phyloP scores from a whole-genome alignment of 2,888 invertebrate genomes.

The Monopis laevigella region DNA sequence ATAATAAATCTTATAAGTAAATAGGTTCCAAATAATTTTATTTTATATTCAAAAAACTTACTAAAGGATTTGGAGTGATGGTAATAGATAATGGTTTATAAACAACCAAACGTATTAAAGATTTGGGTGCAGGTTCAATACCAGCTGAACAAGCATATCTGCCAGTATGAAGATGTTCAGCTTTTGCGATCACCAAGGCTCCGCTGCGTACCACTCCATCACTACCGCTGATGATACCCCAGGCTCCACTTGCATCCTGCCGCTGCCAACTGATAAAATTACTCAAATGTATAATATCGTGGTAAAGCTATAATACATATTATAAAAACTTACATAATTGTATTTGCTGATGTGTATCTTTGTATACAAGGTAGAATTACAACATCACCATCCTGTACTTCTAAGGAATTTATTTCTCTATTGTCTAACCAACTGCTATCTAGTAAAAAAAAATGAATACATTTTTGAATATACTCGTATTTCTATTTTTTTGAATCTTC shows the following conservation, averaged over 20 bases:
- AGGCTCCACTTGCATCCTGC: slow-evolving; percentile 46
- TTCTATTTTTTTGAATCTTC: neutral
- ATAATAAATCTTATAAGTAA: no score
- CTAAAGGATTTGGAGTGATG: slow-evolving; percentile 72
- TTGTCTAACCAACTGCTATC: slow-evolving; percentile 60
- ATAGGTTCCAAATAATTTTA: no score
- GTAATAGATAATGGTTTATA: slow-evolving; percentile 73
- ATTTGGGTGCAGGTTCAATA: slow-evolving; percentile 71
- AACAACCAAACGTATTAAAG: slow-evolving; percentile 72
- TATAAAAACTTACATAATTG: slow-evolving; percentile 37
- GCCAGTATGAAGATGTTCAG: slow-evolving; percentile 71
- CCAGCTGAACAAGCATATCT: slow-evolving; percentile 78
- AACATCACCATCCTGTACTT: slow-evolving; percentile 44
- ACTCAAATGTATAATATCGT: no score
- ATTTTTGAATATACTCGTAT: neutral
- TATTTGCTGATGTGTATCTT: slow-evolving; percentile 41
- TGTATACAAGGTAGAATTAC: slow-evolving; percentile 48
- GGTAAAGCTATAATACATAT: neutral
- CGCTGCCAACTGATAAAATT: slow-evolving; percentile 53
- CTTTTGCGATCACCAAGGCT: slow-evolving; percentile 60
- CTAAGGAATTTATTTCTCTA: slow-evolving; percentile 48
- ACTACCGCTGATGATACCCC: slow-evolving; percentile 34
- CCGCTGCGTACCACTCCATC: slow-evolving; percentile 38
- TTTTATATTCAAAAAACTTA: slow-evolving; percentile 40
- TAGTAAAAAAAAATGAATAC: slow-evolving; percentile 21